Evolutionary conservation across 2,113 vertebrate species (phyloP), one percentile per base, ranked within the genome.

Genomic region (Theristicus caerulescens): DNA sequence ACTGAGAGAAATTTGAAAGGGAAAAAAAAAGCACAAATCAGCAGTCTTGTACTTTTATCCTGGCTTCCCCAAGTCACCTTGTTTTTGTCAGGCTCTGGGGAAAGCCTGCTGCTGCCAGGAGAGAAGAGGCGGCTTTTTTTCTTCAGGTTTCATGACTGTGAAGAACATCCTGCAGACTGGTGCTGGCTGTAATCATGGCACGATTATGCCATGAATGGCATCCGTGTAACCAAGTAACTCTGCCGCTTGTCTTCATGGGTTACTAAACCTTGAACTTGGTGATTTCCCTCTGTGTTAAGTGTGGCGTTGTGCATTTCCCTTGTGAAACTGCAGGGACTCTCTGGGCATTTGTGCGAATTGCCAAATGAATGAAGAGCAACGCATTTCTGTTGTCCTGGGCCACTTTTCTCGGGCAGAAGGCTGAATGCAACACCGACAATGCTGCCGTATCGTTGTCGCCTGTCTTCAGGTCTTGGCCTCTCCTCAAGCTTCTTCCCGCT

Each of bases 221-320:
- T 24, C 54, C 0, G 0, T 38, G 27, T 42, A 24, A 42, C 51
- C 52, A 22, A 17, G 14, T 14, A 11, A n/a, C 76, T 55, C 34
- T 64, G 29, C 32, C 51, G 55, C 65, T n/a, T 58, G 17, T 16
- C 40, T 57, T 36, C 9, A 0, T 27, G 51, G n/a, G 6, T 38
- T 61, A 5, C 27, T 52, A 31, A 16, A 55, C 58, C 54, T 67
- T 9, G 36, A 27, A 15, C 12, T 19, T 32, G 66, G 6, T 4
- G 29, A 27, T 62, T 62, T 84, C 13, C 52, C 42, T 38, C 54
- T 26, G 58, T 8, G 21, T 52, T 31, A 38, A 42, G 3, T 34
- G 49, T 26, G 69, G 25, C 2, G 0, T 0, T 18, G 24, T 42
- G 31, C 51, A 7, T n/a, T 62, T 81, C 11, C 44, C 46, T 46